These are phyloP conservation scores for Metaphire vulgaris DNA, from an alignment of 1,140 invertebrate species.

Conservation along the genomic window DNA sequence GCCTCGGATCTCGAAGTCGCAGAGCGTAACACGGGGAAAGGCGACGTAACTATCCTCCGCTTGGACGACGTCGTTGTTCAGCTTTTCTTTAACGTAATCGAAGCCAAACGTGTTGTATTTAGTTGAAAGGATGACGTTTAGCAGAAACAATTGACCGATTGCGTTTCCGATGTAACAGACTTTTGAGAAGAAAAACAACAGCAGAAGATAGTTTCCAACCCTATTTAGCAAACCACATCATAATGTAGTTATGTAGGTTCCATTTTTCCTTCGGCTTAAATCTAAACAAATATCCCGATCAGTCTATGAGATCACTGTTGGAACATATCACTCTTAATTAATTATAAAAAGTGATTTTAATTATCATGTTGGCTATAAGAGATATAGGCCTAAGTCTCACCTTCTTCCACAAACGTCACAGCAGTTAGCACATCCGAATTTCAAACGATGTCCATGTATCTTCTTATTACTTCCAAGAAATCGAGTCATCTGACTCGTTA, in stretches of 20 bases:
- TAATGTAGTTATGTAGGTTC: not conserved
- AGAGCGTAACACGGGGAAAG: slow-evolving; percentile 55
- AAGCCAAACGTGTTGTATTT: no score
- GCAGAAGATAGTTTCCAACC: not conserved
- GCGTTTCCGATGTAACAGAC: not conserved
- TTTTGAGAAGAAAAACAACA: slow-evolving; percentile 2
- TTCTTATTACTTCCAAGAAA: slow-evolving; percentile 12
- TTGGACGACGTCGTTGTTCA: no score
- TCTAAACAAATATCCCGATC: no score
- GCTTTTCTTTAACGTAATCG: no score
- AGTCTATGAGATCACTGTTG: no score
- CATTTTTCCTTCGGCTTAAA: no score
- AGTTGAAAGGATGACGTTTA: no score
- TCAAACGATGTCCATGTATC: not conserved
- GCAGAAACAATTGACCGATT: no score
- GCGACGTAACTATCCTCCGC: no score
- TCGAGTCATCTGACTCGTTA: slow-evolving; percentile 23
- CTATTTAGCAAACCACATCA: not conserved
- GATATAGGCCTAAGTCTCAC: not conserved
- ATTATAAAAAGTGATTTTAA: not conserved
- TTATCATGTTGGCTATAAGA: not conserved
- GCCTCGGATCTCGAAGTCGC: slow-evolving; percentile 50
- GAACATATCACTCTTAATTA: no score
- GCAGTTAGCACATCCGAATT: not conserved
- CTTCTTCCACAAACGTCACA: slow-evolving; percentile 22